phyloP scores from a whole-genome alignment of 2,888 invertebrate species.

The Bimastos eiseni region DNA sequence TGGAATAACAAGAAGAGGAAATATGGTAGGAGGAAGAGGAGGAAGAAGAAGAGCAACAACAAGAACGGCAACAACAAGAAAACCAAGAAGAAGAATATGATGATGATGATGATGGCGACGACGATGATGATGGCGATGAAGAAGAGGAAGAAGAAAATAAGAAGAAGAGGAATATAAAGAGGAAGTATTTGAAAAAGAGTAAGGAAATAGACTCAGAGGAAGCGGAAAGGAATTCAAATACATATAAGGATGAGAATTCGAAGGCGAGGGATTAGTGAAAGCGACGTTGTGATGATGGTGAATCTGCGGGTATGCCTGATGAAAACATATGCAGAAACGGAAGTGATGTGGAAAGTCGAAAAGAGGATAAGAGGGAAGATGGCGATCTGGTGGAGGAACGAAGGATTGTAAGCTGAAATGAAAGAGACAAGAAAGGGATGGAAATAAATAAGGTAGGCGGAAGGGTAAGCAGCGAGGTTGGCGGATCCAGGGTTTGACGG shows the following conservation, averaged over 20 bases:
- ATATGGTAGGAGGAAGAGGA: too few relatives aligned
- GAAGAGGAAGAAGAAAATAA: not conserved
- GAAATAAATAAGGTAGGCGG: not conserved
- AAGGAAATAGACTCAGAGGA: not conserved
- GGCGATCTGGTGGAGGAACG: not conserved
- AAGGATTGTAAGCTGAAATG: not conserved
- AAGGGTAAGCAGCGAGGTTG: not conserved
- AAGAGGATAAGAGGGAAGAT: not conserved
- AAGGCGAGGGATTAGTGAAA: not conserved
- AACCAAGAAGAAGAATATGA: too few relatives aligned
- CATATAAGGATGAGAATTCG: not conserved
- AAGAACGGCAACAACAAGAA: too few relatives aligned
- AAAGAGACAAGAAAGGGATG: not conserved
- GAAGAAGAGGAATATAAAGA: not conserved
- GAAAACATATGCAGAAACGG: too few relatives aligned
- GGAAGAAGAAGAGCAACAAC: too few relatives aligned
- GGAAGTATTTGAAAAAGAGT: not conserved
- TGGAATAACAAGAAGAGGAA: too few relatives aligned
- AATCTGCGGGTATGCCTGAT: not conserved
- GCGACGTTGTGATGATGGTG: not conserved
- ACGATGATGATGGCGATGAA: not conserved
- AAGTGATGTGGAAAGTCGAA: not conserved
- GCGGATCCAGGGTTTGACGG: not conserved
- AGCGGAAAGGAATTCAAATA: too few relatives aligned
- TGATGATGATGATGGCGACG: too few relatives aligned